phyloP scores from a whole-genome alignment of 2,888 invertebrate species.

The Dioctria rufipes region DNA sequence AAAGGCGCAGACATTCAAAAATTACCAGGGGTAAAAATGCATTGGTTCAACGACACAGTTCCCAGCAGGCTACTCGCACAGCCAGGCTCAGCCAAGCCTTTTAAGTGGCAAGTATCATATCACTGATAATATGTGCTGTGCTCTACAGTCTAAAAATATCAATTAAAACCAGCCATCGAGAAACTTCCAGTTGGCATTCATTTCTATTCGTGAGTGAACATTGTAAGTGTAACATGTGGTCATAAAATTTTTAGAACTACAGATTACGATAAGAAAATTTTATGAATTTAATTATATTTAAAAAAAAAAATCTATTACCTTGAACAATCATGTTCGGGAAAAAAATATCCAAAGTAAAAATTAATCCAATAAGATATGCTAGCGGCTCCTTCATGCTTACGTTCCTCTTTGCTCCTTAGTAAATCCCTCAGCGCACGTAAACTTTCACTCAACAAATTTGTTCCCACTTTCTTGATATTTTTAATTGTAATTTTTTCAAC shows the following conservation, averaged over 20 bases:
- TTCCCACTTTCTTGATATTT: conserved; percentile 14
- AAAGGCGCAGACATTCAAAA: conserved; percentile 17
- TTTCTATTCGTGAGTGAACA: not conserved
- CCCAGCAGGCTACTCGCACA: conserved; percentile 10
- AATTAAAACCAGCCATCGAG: conserved; percentile 8
- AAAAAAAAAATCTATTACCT: conserved; percentile 6
- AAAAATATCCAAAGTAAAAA: conserved; percentile 35
- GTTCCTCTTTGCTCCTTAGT: not conserved
- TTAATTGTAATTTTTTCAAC: too few relatives aligned
- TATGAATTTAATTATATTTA: too few relatives aligned
- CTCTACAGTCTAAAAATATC: conserved; percentile 30
- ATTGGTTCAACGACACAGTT: conserved; percentile 31
- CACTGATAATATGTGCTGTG: not conserved
- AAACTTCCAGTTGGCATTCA: conserved; percentile 1
- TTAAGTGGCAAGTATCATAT: not conserved
- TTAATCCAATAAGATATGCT: conserved; percentile 45
- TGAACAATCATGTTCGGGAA: conserved; percentile 33
- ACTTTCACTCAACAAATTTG: not conserved
- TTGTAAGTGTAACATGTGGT: conserved; percentile 32
- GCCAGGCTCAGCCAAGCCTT: not conserved
- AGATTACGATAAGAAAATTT: not conserved
- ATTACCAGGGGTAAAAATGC: conserved; percentile 40
- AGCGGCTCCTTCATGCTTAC: conserved; percentile 36
- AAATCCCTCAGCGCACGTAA: not conserved
- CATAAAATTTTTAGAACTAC: conserved; percentile 6